Conservation (phyloP, 2,113 vertebrate genomes). For the Paedocypris sp. region DNA sequence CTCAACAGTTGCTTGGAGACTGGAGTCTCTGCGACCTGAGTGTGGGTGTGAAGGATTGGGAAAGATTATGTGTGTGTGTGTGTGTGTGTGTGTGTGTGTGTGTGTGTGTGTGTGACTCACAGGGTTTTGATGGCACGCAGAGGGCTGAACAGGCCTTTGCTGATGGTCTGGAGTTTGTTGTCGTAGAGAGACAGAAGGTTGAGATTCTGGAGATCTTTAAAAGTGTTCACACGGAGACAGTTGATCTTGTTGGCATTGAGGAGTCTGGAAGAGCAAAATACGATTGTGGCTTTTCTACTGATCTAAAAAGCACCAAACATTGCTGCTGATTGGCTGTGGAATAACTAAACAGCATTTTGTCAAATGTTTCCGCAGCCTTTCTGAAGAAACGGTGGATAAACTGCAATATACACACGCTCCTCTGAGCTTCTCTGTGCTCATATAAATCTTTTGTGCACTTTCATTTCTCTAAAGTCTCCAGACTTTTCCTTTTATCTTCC, state of each 20-base stretch:
- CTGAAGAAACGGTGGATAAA: too few relatives aligned
- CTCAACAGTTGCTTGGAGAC: constrained; percentile 29
- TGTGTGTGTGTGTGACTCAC: constrained; percentile 61
- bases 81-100: constrained; percentile 15
- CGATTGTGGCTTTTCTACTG: too few relatives aligned
- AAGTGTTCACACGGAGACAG: constrained; percentile 92
- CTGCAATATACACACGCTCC: too few relatives aligned
- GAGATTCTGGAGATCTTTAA: constrained; percentile 95
- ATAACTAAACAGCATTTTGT: too few relatives aligned
- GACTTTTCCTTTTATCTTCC: constrained; percentile 1
- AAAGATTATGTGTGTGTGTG: background rate
- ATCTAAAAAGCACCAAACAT: too few relatives aligned
- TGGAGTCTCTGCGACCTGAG: background rate
- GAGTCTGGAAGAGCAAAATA: constrained; percentile 68
- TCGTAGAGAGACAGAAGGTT: constrained; percentile 94
- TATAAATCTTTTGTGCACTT: too few relatives aligned
- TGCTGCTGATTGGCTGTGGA: too few relatives aligned
- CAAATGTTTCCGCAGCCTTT: too few relatives aligned
- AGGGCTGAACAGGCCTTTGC: constrained; percentile 88
- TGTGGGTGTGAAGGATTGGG: constrained; percentile 5
- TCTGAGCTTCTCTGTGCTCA: too few relatives aligned
- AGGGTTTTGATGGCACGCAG: constrained; percentile 94
- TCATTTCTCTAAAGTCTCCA: background rate
- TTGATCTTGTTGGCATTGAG: constrained; percentile 99
- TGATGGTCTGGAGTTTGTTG: constrained; percentile 97